These are phyloP conservation scores for Achlya flavicornis DNA, from an alignment of 2,888 invertebrate genomes.

Conservation along the genomic window DNA sequence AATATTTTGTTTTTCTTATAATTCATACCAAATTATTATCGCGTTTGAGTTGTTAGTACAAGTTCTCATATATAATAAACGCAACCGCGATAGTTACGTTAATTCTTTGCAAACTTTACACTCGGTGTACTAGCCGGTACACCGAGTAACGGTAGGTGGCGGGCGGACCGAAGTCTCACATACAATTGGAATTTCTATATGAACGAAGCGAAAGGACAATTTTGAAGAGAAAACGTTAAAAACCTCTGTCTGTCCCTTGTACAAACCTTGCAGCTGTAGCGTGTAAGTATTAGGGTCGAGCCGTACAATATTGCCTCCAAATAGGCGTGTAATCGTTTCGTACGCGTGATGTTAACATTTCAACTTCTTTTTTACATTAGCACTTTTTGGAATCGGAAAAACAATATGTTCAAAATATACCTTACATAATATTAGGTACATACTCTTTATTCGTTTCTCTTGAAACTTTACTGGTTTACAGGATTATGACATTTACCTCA, in stretches of 20 bases:
- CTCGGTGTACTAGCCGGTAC: too few relatives aligned
- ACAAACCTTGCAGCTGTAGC: slow-evolving; percentile 21
- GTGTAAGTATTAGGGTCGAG: slow-evolving; percentile 16
- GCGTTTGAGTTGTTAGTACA: too few relatives aligned
- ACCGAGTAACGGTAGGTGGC: not conserved
- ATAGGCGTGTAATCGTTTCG: slow-evolving; percentile 32
- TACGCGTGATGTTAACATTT: slow-evolving; percentile 26
- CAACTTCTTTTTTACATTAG: slow-evolving; percentile 21
- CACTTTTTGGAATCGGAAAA: slow-evolving; percentile 14
- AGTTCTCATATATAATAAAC: too few relatives aligned
- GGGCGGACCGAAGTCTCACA: not conserved
- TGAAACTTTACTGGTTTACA: too few relatives aligned
- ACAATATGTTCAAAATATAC: not conserved
- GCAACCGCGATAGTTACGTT: too few relatives aligned
- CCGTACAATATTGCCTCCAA: slow-evolving; percentile 27
- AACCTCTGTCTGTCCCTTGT: slow-evolving; percentile 23
- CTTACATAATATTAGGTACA: too few relatives aligned
- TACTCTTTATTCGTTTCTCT: too few relatives aligned
- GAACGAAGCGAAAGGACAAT: slow-evolving; percentile 31
- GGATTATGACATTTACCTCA: too few relatives aligned
- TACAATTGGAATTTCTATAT: slow-evolving; percentile 32
- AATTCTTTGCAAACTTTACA: too few relatives aligned
- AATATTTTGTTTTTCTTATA: too few relatives aligned
- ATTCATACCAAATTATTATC: too few relatives aligned
- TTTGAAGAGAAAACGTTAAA: slow-evolving; percentile 29